Evolutionary conservation across 2,113 vertebrate genomes (phyloP), one percentile per base, ranked within the genome.

Genomic region (Limanda limanda): DNA sequence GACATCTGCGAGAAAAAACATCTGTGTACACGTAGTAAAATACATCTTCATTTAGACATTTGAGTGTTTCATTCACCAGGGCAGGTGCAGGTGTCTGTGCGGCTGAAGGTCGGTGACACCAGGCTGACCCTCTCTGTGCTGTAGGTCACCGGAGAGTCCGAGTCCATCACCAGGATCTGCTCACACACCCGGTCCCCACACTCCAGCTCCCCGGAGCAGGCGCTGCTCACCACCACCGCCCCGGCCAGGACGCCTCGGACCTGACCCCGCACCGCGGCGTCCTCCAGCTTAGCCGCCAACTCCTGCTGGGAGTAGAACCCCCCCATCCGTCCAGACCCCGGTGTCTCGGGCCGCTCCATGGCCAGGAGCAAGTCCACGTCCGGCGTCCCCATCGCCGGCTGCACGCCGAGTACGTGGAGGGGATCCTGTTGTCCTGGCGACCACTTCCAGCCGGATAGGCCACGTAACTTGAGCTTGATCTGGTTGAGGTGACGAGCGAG

Each of bases 281-380:
- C 95, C 88, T 91, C 93, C 79, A 99, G 94, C 93, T 96, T 96
- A 72, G 94, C 94, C 76, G 96, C 95, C 86, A 99, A 85, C 89
- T 96, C 97, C 42, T 94, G 92, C 0, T 94, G 94, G 48, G 95
- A 94, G 80, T 96, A 96, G 91, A 97, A 98, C 12, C 95, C 96
- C 0, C 74, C 74, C 59, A 77, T 61, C 37, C 67, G 77, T 2
- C 78, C 71, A 1, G 27, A 27, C 31, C 74, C 81, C 0, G 59
- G 24, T 0, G 93, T 78, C 37, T 91, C 87, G 23, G 94, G 95
- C 82, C 93, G 95, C 87, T 99, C 97, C 71, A 97, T 91, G 0
- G 95, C 96, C 54, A 99, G 93, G 1, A 99, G 94, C 91, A 99
- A 93, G 81, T 98, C 97, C n/a, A 98, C 94, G 27, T 96, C 94